Evolutionary conservation across 2,797 vertebrate genomes (phyloP).

Genomic region (Macrochelys suwanniensis): DNA sequence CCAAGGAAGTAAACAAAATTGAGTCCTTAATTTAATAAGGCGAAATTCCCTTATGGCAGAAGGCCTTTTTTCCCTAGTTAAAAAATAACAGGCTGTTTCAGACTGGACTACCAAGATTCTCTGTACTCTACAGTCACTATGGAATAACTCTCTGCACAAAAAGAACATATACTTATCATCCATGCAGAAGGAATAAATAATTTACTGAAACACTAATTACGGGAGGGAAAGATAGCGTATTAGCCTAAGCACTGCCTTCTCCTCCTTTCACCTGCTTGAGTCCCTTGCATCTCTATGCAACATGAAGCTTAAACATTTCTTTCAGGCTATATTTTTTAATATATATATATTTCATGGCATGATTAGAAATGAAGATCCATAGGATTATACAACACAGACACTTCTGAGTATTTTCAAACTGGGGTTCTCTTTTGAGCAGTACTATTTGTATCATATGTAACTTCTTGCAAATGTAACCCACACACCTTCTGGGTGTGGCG

Average conservation of each 20-base stretch:
- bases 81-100: conserved; percentile 27
- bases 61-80: neutral
- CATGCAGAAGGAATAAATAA: conserved; percentile 71
- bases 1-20: neutral
- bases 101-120: conserved; percentile 18
- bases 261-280: neutral
- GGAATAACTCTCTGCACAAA: neutral
- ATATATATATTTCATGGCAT: neutral
- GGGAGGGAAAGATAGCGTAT: conserved; percentile 55
- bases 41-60: neutral
- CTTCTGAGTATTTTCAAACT: neutral
- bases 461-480: neutral
- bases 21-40: neutral
- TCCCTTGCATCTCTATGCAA: neutral
- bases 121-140: conserved; percentile 30
- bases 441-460: neutral
- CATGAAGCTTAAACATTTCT: neutral
- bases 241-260: conserved; percentile 62
- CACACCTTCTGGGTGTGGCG: too few species aligned
- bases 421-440: neutral
- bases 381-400: neutral
- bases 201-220: conserved; percentile 70
- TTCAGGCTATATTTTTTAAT: neutral
- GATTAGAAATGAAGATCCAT: neutral
- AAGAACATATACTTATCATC: neutral